Evolutionary conservation across 2,888 invertebrate genomes (phyloP), one percentile per base, ranked within the genome.

Genomic region (Drepana falcataria): DNA sequence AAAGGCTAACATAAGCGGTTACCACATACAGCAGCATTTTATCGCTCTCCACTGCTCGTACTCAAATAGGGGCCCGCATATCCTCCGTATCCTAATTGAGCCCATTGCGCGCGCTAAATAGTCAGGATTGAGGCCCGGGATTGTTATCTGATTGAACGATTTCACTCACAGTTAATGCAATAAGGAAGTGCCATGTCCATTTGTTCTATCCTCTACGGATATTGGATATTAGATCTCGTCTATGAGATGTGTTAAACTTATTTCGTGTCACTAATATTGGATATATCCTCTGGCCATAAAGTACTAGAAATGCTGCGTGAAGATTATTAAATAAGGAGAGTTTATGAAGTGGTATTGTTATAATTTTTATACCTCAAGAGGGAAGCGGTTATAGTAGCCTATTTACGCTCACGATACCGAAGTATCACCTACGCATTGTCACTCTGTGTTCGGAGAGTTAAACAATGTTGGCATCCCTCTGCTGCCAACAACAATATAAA

Each of bases 91-190:
- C 87, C 87, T 91, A 91, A 90, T 91, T 90, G 89, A 88, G 76
- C 78, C 81, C 79, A 85, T 85, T 81, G 83, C 80, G 72, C 81
- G 89, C 88, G 90, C 89, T 91, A 91, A 91, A 91, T 90, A 91
- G 89, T 90, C 78, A 74, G 80, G 86, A 85, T 83, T 83, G 51
- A 51, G 72, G 65, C 63, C 59, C 69, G 71, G 86, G 79, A 74
- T 85, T 81, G 85, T 86, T 84, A 85, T 85, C 87, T 82, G 87
- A 87, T 88, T 85, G 84, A 81, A 77, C 77, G 78, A 75, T 79
- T 77, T 77, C 74, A 76, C 78, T 69, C 63, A 68, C 69, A 59
- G 66, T 67, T 83, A 83, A 87, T 78, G 71, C 80, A 88, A 87
- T 88, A 86, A 89, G 89, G 90, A 90, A 84, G 85, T 84, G 40